Evolutionary conservation across 2,113 vertebrate species (phyloP).

Genomic region (Lagopus leucura): DNA sequence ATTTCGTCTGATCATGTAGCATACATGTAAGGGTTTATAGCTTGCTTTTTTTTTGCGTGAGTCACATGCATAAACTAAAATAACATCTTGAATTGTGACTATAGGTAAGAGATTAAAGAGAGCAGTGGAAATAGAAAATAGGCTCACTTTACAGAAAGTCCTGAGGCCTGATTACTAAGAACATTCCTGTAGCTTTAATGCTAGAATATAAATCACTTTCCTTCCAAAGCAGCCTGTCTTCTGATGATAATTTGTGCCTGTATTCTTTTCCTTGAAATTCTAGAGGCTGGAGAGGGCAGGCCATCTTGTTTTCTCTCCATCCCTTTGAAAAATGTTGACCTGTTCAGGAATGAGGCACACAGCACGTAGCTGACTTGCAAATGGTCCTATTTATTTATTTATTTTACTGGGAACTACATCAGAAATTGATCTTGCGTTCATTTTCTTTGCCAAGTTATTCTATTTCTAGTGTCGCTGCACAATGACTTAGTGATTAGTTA

Average conservation of each 20-base stretch:
- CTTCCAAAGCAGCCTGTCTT: not conserved
- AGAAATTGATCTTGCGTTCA: not conserved
- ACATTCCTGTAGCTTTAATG: not conserved
- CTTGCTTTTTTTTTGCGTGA: not conserved
- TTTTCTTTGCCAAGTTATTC: not conserved
- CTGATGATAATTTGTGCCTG: not conserved
- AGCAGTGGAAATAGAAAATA: not conserved
- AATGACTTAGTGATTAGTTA: not conserved
- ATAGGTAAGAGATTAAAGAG: not conserved
- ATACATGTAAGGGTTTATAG: not conserved
- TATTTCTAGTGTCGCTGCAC: not conserved
- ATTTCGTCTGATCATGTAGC: not conserved
- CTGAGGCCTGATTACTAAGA: not conserved
- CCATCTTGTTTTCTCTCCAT: not conserved
- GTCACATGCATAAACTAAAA: not conserved
- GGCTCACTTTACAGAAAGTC: not conserved
- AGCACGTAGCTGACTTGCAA: constrained; percentile 14
- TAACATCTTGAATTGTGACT: not conserved
- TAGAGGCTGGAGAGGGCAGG: constrained; percentile 39
- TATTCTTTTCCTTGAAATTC: constrained; percentile 31
- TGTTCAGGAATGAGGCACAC: constrained; percentile 16
- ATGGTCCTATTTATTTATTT: constrained; percentile 20
- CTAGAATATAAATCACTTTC: not conserved
- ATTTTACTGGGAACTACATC: not conserved
- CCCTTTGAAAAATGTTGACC: constrained; percentile 13